These are phyloP conservation scores for Porites lobata DNA, from an alignment of 92 coral and sea anemone species.

Conservation along the genomic window DNA sequence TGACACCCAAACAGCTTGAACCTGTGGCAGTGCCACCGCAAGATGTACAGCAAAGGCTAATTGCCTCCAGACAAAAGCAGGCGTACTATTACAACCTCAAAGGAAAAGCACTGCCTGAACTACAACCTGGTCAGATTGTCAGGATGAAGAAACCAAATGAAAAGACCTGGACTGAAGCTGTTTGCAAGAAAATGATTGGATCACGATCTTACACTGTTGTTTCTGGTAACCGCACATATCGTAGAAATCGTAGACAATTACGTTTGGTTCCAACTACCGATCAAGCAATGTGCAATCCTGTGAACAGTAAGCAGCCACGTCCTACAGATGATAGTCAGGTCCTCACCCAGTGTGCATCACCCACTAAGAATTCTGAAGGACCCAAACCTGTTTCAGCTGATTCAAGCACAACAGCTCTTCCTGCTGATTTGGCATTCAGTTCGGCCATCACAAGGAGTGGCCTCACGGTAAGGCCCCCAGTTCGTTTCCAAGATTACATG, in stretches of 20 bases:
- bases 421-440: not conserved
- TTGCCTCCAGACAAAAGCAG: constrained; percentile 29
- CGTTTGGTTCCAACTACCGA: not conserved
- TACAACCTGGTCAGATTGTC: constrained; percentile 52
- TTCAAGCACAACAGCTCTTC: not conserved
- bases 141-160: not conserved
- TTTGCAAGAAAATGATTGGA: constrained; percentile 6
- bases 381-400: not conserved
- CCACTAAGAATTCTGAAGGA: not conserved
- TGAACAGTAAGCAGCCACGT: not conserved
- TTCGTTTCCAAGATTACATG: too few species aligned
- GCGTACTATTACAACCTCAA: constrained; percentile 40
- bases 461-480: not conserved
- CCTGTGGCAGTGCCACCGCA: constrained; percentile 14
- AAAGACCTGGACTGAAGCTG: not conserved
- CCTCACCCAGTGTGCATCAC: not conserved
- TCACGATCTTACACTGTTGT: not conserved
- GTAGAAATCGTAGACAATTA: not conserved
- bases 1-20: constrained; percentile 27
- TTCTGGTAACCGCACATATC: not conserved
- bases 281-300: too few species aligned
- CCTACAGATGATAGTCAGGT: not conserved
- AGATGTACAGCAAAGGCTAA: constrained; percentile 25
- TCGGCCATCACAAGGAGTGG: not conserved
- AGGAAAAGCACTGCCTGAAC: constrained; percentile 43